Percentiles rank a stretch among this genome's conserved stretches.
These are phyloP conservation scores for Desmophyllum pertusum DNA, from an alignment of 92 coral and sea anemone genomes.

Conservation along the genomic window DNA sequence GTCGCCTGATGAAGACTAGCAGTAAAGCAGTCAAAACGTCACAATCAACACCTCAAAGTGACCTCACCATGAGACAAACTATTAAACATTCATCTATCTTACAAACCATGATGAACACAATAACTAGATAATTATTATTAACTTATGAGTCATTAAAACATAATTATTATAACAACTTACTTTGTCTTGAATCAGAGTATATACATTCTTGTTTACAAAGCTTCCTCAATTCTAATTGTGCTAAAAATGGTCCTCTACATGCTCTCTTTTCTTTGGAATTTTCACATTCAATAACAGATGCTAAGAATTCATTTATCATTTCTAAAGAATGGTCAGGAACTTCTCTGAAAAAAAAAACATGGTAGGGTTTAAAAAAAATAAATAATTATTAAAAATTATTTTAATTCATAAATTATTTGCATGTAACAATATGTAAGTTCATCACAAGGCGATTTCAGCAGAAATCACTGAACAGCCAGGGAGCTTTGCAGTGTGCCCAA, in stretches of 20 bases:
- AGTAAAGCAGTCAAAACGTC: no score
- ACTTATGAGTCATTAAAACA: neutral
- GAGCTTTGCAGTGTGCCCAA: neutral
- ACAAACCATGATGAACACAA: no score
- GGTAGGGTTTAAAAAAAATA: neutral
- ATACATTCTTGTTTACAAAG: slow-evolving; percentile 47
- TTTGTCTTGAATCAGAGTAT: slow-evolving; percentile 60
- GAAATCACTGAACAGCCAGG: neutral
- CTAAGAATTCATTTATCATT: slow-evolving; percentile 65
- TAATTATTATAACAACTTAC: slow-evolving; percentile 65
- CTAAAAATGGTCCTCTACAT: slow-evolving; percentile 89
- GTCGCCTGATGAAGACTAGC: no score
- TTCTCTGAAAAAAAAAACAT: slow-evolving; percentile 25
- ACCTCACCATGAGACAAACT: no score
- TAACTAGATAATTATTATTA: neutral
- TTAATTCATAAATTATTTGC: no score
- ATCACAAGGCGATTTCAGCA: neutral
- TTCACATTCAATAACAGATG: slow-evolving; percentile 69
- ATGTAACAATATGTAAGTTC: no score
- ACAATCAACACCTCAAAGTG: no score
- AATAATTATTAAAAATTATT: no score
- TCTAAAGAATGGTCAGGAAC: slow-evolving; percentile 73
- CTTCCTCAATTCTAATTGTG: slow-evolving; percentile 79
- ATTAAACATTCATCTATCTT: no score
- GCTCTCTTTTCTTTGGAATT: slow-evolving; percentile 71